A percentile compares a stretch with the other conserved stretches of the same genome.
Conservation (phyloP, 2,113 vertebrate species). For the Hemiprocne comata region DNA sequence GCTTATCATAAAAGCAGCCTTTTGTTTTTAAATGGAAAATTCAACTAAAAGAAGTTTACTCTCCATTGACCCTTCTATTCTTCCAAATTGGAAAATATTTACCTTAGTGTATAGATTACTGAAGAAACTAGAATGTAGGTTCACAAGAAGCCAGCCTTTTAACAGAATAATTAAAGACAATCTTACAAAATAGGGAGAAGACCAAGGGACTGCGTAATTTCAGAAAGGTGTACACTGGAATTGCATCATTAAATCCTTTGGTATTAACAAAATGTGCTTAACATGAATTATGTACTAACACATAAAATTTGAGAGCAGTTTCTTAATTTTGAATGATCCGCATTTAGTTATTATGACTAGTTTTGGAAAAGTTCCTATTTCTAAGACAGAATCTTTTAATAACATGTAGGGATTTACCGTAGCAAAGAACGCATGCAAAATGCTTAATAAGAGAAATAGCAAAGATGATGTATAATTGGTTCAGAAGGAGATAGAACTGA, state of each 20-base stretch:
- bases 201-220: background rate
- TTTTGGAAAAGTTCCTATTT: background rate
- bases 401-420: background rate
- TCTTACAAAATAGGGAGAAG: background rate
- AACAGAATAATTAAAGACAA: background rate
- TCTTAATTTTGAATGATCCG: background rate
- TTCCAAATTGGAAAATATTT: background rate
- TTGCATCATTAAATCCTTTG: background rate
- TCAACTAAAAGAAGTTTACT: background rate
- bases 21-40: background rate
- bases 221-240: background rate
- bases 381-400: background rate
- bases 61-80: background rate
- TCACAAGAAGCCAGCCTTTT: background rate
- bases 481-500: background rate
- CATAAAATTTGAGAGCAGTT: background rate
- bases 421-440: background rate
- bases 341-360: background rate
- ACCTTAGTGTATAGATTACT: background rate
- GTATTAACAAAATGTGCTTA: background rate
- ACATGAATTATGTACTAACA: background rate
- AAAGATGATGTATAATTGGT: background rate
- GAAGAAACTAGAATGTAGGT: background rate
- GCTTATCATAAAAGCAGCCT: background rate
- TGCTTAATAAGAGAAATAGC: background rate